Base-by-base conservation (phyloP, 2,888 invertebrate genomes). In the Cantharis flavilabris region DNA sequence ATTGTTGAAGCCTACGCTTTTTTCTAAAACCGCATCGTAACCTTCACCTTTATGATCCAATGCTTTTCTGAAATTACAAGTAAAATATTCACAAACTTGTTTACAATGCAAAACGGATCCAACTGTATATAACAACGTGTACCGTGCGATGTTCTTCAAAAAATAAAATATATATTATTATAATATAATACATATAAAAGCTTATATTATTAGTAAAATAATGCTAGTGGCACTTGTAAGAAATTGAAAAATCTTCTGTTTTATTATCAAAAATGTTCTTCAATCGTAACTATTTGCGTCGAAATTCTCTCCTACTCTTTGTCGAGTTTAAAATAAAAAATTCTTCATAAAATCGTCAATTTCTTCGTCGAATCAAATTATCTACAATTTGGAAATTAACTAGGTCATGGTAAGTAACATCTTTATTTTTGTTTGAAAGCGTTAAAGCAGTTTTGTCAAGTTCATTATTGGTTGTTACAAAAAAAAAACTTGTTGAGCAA, bases 1-100 rank as follows among this genome's bases (percentile, higher is more conserved):
- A 91, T 97, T 97, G 91, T 94, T 93, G 92, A 96, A 96, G 87
- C 95, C 95, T 84, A 94, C 92, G 86, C 95, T 94, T 90, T 93
- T 93, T 90, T 93, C 93, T 89, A 97, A 91, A 87, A 95, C 93
- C 84, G 93, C 93, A 90, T 95, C 95, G 91, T 93, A 96, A 86
- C 91, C 92, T 89, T 93, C 93, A 86, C 93, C 93, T 89, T 93
- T 93, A 92, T 93, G 93, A 90, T 94, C 94, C 91, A 93, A 90
- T 81, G 94, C 93, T 91, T 94, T 94, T 91, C 95, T 94, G 91
- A 83, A 88, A 88, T 82, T 84, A 85, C 83, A 82, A 84, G 87
- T 85, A 86, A 76, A 83, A 80, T 16, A 30, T 18, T 28, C 33
- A 74, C 70, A 70, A 16, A 70, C 18, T 9, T 33, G 33, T 33